These are phyloP conservation scores for Gymnopithys bicolor DNA, from an alignment of 2,797 vertebrate genomes.

Conservation along the genomic window DNA sequence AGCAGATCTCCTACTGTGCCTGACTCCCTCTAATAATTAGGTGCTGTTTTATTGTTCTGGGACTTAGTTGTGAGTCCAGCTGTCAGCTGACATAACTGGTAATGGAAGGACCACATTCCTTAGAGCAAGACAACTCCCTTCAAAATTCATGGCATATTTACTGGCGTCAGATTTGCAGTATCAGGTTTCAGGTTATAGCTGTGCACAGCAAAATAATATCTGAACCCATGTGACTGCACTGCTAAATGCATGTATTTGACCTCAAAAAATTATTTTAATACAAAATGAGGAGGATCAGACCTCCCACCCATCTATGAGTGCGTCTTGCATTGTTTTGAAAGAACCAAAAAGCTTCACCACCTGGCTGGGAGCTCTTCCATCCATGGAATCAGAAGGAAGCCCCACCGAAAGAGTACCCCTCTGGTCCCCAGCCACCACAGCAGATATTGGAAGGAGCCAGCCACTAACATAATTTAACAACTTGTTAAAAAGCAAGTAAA, in stretches of 20 bases:
- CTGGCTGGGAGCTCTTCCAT: background rate
- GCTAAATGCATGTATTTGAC: background rate
- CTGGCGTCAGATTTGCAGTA: background rate
- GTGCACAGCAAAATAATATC: background rate
- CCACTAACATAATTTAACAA: background rate
- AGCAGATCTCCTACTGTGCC: constrained; percentile 16
- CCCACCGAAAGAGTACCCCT: rapidly evolving
- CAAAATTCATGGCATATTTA: background rate
- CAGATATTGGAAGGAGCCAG: background rate
- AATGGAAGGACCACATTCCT: constrained; percentile 42
- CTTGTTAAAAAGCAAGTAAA: background rate
- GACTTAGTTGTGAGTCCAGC: constrained; percentile 11
- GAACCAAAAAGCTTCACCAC: background rate
- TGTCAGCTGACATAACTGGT: constrained; percentile 27
- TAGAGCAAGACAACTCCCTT: constrained; percentile 15
- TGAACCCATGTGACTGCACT: background rate
- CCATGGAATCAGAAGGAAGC: background rate
- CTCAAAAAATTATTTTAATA: rapidly evolving
- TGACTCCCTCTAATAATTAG: constrained; percentile 47
- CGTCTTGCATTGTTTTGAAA: background rate
- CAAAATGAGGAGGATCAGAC: background rate
- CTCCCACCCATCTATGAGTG: background rate
- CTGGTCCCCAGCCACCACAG: background rate
- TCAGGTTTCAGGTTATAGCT: background rate
- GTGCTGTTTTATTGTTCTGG: constrained; percentile 36